Evolutionary conservation across 1,140 invertebrate species (phyloP).

Genomic region (Drosophila seguyi): DNA sequence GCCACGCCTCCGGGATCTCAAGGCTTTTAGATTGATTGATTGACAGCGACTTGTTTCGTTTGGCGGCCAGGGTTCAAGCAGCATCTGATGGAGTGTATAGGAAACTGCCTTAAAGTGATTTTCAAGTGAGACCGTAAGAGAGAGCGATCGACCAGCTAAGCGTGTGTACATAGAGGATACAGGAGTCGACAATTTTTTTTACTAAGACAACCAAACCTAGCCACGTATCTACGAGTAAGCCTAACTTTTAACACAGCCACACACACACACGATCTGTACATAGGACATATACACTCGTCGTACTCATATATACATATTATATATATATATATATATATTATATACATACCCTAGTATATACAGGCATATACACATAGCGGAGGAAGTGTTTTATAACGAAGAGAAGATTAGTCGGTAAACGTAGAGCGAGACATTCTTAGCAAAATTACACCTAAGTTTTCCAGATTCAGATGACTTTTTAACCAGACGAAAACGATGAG

Average conservation of each 20-base stretch:
- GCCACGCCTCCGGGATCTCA: slow-evolving; percentile 28
- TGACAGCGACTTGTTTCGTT: slow-evolving; percentile 33
- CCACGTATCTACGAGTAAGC: slow-evolving; percentile 59
- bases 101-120: slow-evolving; percentile 82
- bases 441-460: slow-evolving; percentile 80
- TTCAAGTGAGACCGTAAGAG: slow-evolving; percentile 61
- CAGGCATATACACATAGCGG: slow-evolving; percentile 44
- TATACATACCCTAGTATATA: slow-evolving; percentile 15
- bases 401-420: slow-evolving; percentile 63
- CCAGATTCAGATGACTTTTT: slow-evolving; percentile 80
- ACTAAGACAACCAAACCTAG: slow-evolving; percentile 58
- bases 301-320: slow-evolving; percentile 34
- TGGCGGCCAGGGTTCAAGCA: slow-evolving; percentile 22
- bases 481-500: slow-evolving; percentile 54
- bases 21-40: slow-evolving; percentile 31
- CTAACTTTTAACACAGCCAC: slow-evolving; percentile 66
- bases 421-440: slow-evolving; percentile 55
- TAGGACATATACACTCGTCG: slow-evolving; percentile 46
- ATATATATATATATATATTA: too few species aligned
- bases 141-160: slow-evolving; percentile 58
- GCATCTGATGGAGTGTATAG: slow-evolving; percentile 52
- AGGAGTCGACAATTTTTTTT: slow-evolving; percentile 59
- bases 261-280: slow-evolving; percentile 56
- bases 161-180: slow-evolving; percentile 60
- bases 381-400: slow-evolving; percentile 50